Conservation (phyloP, 2,888 invertebrate genomes). For the Tetanocera ferruginea region DNA sequence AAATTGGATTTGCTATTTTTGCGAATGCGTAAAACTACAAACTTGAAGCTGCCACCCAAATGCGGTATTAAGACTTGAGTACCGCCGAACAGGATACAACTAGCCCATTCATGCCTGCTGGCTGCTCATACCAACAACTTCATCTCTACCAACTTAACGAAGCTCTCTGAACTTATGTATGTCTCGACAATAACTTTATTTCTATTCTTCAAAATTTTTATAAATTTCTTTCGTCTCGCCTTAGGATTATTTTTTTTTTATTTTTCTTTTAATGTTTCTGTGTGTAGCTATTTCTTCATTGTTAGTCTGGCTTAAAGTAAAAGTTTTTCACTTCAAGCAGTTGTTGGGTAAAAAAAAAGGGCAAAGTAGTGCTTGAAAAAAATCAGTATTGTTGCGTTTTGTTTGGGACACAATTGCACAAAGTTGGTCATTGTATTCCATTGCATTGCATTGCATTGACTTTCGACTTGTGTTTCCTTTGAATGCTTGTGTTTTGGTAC, state of each 20-base stretch:
- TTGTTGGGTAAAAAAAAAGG: neutral
- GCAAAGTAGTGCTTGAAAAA: neutral
- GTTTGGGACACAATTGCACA: constrained; percentile 45
- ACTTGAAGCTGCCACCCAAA: neutral
- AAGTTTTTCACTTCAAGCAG: constrained; percentile 32
- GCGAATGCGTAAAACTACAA: constrained; percentile 13
- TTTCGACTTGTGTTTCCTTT: neutral
- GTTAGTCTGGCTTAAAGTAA: constrained; percentile 19
- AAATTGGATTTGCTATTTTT: constrained; percentile 24
- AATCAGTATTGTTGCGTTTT: constrained; percentile 32
- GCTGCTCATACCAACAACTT: neutral
- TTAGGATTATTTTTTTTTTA: neutral
- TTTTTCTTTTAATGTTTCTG: neutral
- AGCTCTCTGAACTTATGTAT: neutral
- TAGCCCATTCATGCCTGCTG: neutral
- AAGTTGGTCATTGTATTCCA: constrained; percentile 13
- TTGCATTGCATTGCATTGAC: neutral
- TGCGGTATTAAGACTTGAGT: neutral
- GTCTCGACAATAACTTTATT: neutral
- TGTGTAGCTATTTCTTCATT: constrained; percentile 4
- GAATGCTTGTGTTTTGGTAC: neutral
- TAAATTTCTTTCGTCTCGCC: neutral
- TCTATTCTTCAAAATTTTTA: neutral
- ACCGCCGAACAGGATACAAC: neutral
- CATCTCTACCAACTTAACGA: neutral